Evolutionary conservation across 1,140 invertebrate genomes (phyloP).

Genomic region (Drosophila tsacasi): DNA sequence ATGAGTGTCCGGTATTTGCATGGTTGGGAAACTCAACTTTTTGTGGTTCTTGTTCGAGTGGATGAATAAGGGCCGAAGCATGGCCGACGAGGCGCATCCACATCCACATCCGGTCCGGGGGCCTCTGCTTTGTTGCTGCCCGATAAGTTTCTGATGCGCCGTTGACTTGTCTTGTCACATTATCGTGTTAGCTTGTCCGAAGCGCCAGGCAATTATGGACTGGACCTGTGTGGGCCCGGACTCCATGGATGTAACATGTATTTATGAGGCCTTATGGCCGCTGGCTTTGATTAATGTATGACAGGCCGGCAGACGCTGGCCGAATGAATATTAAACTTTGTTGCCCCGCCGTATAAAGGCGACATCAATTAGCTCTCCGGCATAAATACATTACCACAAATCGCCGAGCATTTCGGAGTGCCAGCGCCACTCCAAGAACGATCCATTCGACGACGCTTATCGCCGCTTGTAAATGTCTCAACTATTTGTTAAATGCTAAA

Average conservation of each 20-base stretch:
- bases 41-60: not conserved
- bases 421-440: constrained; percentile 2
- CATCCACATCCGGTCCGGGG: constrained; percentile 44
- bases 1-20: not conserved
- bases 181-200: constrained; percentile 78
- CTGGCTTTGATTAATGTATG: constrained; percentile 70
- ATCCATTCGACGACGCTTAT: constrained; percentile 48
- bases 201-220: constrained; percentile 69
- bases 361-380: constrained; percentile 69
- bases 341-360: constrained; percentile 62
- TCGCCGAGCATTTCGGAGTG: constrained; percentile 61
- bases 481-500: constrained; percentile 85
- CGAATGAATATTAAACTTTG: constrained; percentile 74
- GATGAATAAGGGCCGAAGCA: not conserved
- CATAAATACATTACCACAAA: constrained; percentile 80
- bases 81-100: constrained; percentile 49
- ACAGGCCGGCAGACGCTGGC: constrained; percentile 33
- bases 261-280: constrained; percentile 70
- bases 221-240: constrained; percentile 60
- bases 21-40: not conserved
- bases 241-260: constrained; percentile 23
- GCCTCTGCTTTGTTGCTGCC: constrained; percentile 36
- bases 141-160: constrained; percentile 70
- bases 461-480: constrained; percentile 84
- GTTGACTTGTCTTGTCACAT: constrained; percentile 79